A percentile compares a stretch with the other conserved stretches of the same genome.
These are phyloP conservation scores for Ostrea denselamellosa DNA, from an alignment of 1,140 invertebrate species.

Conservation along the genomic window DNA sequence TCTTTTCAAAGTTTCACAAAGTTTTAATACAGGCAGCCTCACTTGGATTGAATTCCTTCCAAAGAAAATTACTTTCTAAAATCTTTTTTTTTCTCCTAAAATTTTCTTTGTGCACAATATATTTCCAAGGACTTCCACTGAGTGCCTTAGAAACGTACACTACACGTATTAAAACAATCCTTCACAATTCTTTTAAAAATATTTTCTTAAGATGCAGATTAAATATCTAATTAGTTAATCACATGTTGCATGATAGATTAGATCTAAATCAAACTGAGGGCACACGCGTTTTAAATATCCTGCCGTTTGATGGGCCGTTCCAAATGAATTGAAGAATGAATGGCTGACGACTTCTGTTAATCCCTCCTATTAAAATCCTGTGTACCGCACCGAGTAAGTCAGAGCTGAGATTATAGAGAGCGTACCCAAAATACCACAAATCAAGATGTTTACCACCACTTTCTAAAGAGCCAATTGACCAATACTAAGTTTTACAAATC, in stretches of 20 bases:
- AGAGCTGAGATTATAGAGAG: constrained; percentile 2
- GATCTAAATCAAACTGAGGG: constrained; percentile 35
- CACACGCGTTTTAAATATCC: constrained; percentile 29
- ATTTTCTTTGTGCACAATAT: background rate
- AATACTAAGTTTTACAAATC: constrained; percentile 26
- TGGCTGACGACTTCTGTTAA: constrained; percentile 13
- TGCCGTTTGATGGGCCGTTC: constrained; percentile 16
- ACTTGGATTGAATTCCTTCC: background rate
- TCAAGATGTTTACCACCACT: background rate
- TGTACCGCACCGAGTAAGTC: background rate
- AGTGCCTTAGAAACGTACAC: background rate
- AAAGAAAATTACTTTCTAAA: background rate
- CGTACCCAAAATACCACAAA: background rate
- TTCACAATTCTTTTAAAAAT: constrained; percentile 14
- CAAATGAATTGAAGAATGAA: constrained; percentile 23
- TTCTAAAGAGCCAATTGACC: constrained; percentile 25
- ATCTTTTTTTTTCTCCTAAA: background rate
- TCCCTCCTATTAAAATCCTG: constrained; percentile 16
- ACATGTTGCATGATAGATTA: constrained; percentile 32
- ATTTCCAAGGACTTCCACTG: background rate
- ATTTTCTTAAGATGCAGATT: constrained; percentile 38
- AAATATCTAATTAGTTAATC: constrained; percentile 39
- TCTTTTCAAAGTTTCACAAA: constrained; percentile 22
- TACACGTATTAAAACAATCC: constrained; percentile 11
- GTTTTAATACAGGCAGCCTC: background rate